Evolutionary conservation across 2,888 invertebrate species (phyloP).

Genomic region (Caenorhabditis sp.): DNA sequence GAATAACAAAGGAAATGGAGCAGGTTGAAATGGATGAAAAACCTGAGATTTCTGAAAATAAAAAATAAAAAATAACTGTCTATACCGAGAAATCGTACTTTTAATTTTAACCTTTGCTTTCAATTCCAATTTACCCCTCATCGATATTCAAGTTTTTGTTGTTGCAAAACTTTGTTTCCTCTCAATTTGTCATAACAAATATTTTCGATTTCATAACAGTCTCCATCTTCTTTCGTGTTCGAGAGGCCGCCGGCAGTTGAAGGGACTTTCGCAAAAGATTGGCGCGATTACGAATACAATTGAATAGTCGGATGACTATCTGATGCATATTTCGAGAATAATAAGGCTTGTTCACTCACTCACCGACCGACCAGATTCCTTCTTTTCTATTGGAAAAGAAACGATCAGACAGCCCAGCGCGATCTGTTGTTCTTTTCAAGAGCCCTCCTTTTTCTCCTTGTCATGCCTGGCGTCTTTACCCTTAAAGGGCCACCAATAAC

Average conservation of each 20-base stretch:
- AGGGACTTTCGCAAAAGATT: slow-evolving; percentile 54
- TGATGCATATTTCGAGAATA: slow-evolving; percentile 65
- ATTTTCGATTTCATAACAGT: slow-evolving; percentile 39
- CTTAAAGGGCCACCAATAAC: slow-evolving; percentile 39
- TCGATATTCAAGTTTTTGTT: not conserved
- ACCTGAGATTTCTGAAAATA: too few species aligned
- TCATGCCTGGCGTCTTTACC: slow-evolving; percentile 10
- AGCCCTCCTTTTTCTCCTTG: slow-evolving; percentile 16
- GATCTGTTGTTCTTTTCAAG: slow-evolving; percentile 43
- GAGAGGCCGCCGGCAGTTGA: slow-evolving; percentile 25
- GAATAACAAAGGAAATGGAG: too few species aligned
- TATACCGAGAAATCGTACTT: too few species aligned
- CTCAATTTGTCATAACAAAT: not conserved
- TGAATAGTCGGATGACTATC: slow-evolving; percentile 60
- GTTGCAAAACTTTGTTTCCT: not conserved
- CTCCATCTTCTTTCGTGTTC: slow-evolving; percentile 36
- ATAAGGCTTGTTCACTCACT: slow-evolving; percentile 53
- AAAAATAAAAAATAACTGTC: too few species aligned
- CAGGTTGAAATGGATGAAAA: too few species aligned
- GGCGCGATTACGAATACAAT: slow-evolving; percentile 50
- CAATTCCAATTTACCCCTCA: not conserved
- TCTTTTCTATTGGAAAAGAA: slow-evolving; percentile 9
- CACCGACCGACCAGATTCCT: slow-evolving; percentile 36
- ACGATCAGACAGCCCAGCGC: slow-evolving; percentile 3
- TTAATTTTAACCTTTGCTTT: too few species aligned